phyloP scores from a whole-genome alignment of 2,113 vertebrate species.

The Gymnogyps californianus region DNA sequence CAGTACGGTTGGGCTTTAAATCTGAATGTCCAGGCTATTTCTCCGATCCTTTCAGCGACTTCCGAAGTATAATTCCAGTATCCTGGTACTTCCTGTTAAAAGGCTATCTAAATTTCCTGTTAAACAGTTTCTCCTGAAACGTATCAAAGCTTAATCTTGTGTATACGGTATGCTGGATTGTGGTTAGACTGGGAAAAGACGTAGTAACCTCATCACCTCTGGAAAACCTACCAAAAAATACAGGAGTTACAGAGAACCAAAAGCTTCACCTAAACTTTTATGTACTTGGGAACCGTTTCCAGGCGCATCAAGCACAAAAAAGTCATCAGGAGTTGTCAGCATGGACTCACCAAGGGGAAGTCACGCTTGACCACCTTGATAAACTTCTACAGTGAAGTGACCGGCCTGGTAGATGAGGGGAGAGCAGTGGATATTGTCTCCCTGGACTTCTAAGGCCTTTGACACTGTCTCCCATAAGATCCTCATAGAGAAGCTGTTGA shows the following conservation, averaged over 20 bases:
- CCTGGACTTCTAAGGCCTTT: background rate
- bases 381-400: accelerated
- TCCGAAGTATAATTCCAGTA: accelerated
- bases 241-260: background rate
- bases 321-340: background rate
- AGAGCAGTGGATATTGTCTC: background rate
- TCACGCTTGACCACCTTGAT: background rate
- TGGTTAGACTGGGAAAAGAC: background rate
- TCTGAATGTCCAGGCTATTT: accelerated
- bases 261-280: background rate
- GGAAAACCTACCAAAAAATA: background rate
- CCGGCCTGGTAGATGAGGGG: no score
- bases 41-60: background rate
- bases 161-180: accelerated
- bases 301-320: background rate
- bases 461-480: background rate
- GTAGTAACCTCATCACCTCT: background rate
- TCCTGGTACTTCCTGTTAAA: no score
- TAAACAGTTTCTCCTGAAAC: background rate
- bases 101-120: background rate
- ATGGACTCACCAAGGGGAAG: no score
- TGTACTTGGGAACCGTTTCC: background rate
- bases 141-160: no score
- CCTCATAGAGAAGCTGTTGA: background rate
- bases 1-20: no score